Conservation (phyloP, 1,140 invertebrate genomes). For the Liolophura sinensis region DNA sequence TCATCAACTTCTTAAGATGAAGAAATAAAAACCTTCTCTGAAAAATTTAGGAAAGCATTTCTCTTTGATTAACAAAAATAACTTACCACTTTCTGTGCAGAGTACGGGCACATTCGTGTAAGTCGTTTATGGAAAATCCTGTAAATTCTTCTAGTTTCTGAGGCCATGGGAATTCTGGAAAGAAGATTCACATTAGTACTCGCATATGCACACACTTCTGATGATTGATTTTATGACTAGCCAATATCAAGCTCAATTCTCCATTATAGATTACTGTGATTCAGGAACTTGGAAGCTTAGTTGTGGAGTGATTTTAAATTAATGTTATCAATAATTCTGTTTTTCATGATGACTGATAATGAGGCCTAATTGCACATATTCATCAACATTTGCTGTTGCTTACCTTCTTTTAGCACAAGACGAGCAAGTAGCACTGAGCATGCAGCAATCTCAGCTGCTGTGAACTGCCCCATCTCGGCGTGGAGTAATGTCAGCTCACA, state of each 20-base stretch:
- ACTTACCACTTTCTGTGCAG: conserved; percentile 56
- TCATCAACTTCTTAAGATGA: background rate
- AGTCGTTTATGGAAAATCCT: conserved; percentile 44
- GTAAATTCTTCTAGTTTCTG: conserved; percentile 40
- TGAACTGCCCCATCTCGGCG: conserved; percentile 52
- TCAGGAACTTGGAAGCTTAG: background rate
- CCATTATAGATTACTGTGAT: background rate
- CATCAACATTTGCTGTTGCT: conserved; percentile 8
- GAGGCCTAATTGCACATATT: background rate
- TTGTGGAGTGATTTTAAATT: background rate
- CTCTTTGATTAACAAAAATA: background rate
- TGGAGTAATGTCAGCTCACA: conserved; percentile 51
- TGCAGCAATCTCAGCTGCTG: conserved; percentile 46
- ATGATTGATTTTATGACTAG: background rate
- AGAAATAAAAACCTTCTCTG: background rate
- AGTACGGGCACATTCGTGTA: conserved; percentile 47
- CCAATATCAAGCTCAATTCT: background rate
- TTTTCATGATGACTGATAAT: background rate
- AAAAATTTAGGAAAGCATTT: conserved; percentile 1
- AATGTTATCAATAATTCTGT: background rate
- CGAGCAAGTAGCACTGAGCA: conserved; percentile 47
- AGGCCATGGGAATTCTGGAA: conserved; percentile 46
- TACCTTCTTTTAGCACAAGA: conserved; percentile 43
- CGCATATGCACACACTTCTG: background rate
- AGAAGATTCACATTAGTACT: conserved; percentile 2